Percentiles rank a stretch among this genome's conserved stretches.
phyloP scores from a whole-genome alignment of 2,888 invertebrate species.

The Mimumesa dahlbomi region DNA sequence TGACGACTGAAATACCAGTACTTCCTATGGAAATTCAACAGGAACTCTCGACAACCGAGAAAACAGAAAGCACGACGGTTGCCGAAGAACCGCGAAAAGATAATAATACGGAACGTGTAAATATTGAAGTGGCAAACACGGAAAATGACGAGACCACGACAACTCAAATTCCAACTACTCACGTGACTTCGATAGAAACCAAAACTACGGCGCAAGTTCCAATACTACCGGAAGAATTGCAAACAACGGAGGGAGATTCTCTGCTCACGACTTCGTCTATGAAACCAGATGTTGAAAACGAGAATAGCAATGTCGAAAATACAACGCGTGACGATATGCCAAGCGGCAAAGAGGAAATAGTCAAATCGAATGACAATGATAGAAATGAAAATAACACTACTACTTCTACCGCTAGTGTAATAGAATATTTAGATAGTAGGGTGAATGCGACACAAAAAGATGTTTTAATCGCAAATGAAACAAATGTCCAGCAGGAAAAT shows the following conservation, averaged over 20 bases:
- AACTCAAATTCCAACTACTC: conserved; percentile 50
- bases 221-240: conserved; percentile 76
- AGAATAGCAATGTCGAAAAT: neutral
- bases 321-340: neutral
- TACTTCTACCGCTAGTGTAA: neutral
- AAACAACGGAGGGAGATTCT: conserved; percentile 74
- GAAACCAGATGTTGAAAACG: conserved; percentile 23
- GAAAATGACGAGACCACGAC: conserved; percentile 52
- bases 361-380: too few relatives aligned
- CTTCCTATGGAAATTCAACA: conserved; percentile 76
- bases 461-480: neutral
- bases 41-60: conserved; percentile 73
- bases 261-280: conserved; percentile 64
- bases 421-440: neutral
- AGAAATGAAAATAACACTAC: neutral
- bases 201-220: conserved; percentile 76
- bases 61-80: conserved; percentile 47
- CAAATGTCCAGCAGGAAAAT: conserved; percentile 1
- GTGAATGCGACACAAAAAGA: neutral
- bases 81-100: conserved; percentile 34
- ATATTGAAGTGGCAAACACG: conserved; percentile 39
- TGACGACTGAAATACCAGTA: conserved; percentile 76
- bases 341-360: neutral
- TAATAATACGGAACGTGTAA: conserved; percentile 44
- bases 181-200: conserved; percentile 59